Base-by-base conservation (phyloP, 1,140 invertebrate genomes). In the Rhynchophorus ferrugineus region DNA sequence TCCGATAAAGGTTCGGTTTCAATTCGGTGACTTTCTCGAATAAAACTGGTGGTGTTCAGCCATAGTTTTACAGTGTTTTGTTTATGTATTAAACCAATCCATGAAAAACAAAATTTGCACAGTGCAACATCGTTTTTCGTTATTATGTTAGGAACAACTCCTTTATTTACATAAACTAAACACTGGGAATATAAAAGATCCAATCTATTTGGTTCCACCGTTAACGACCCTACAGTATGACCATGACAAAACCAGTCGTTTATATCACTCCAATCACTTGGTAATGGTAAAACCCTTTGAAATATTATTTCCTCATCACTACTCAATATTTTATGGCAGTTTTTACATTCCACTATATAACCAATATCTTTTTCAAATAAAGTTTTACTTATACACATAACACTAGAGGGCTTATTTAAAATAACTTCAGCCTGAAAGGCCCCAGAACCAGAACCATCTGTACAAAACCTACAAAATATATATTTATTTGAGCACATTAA, bases 231-330 rank as follows among this genome's bases (percentile, higher is more conserved):
- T 19, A 38, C 52, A 44, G 60, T 36, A 46, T 67, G 65, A 2
- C 63, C 69, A 56, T 78, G 76, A 54, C 77, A 79, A 61, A 78
- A 79, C 76, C 75, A 78, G 46, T 78, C 75, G 0, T 69, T 71
- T 61, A 72, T 69, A 54, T 78, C 76, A n/a, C n/a, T n/a, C 45
- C 72, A 61, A 70, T 73, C 75, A 22, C 71, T 64, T 6, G 77
- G 76, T 42, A 79, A 62, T 45, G 78, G 75, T 49, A 79, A 65
- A 60, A 78, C 65, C 49, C 76, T 67, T 21, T 73, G 54, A 68
- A 78, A 78, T 24, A 42, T 45, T 24, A 68, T 66, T 0, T 71
- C 45, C n/a, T n/a, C n/a, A 8, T 44, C 47, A 35, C 63, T 54
- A 46, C 61, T 54, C 3, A 78, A 61, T 33, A 65, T 47, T 60